Conservation (phyloP, 2,888 invertebrate species). For the Diaprepes abbreviatus region DNA sequence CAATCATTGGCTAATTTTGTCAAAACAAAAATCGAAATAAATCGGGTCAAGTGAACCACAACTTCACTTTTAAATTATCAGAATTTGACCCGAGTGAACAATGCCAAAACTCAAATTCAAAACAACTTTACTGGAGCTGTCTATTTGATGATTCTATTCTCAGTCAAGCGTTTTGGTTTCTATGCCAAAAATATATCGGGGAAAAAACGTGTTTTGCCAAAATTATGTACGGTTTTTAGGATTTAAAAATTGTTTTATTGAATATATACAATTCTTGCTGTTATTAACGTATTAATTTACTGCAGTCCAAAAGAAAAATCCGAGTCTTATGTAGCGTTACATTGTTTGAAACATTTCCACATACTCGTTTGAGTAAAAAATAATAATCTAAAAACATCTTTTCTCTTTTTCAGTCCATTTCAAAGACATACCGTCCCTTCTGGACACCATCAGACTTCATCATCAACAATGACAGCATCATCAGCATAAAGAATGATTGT, state of each 20-base stretch:
- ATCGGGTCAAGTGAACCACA: not conserved
- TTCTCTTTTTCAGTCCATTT: constrained; percentile 9
- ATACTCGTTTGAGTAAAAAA: too few relatives aligned
- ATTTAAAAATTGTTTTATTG: too few relatives aligned
- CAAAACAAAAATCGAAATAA: not conserved
- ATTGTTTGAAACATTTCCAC: too few relatives aligned
- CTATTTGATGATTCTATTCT: constrained; percentile 19
- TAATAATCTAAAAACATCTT: too few relatives aligned
- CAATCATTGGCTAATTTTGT: not conserved
- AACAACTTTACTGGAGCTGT: constrained; percentile 20
- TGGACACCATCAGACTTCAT: constrained; percentile 16
- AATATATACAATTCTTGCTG: too few relatives aligned
- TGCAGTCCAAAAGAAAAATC: too few relatives aligned
- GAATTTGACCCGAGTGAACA: not conserved
- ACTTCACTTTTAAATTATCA: not conserved
- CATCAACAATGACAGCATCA: constrained; percentile 22
- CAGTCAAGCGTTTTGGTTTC: constrained; percentile 7
- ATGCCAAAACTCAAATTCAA: constrained; percentile 10
- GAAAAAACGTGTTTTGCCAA: not conserved
- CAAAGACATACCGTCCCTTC: constrained; percentile 17
- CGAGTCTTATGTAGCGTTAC: too few relatives aligned
- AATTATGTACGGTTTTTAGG: not conserved
- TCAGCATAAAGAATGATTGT: constrained; percentile 35
- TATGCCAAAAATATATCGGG: constrained; percentile 17
- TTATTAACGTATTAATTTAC: too few relatives aligned